These are phyloP conservation scores for Lithophane ornitopus DNA, from an alignment of 2,888 invertebrate species.

Conservation along the genomic window DNA sequence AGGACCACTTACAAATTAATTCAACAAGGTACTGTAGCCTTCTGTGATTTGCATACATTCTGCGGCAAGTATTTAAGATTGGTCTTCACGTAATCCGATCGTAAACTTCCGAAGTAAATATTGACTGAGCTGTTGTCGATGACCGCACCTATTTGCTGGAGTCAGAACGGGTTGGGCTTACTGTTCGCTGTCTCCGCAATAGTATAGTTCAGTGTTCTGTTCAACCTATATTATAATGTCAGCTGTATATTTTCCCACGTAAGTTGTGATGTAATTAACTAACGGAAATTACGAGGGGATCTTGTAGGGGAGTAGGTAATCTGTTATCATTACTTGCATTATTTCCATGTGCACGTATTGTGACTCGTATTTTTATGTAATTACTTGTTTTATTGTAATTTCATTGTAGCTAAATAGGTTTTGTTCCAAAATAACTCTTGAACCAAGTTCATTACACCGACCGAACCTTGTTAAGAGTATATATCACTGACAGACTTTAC, in stretches of 20 bases:
- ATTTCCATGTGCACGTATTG: constrained; percentile 17
- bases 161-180: constrained; percentile 18
- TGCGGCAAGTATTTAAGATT: constrained; percentile 63
- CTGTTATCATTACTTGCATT: constrained; percentile 47
- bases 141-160: constrained; percentile 38
- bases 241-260: constrained; percentile 39
- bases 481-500: constrained; percentile 53
- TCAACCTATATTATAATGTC: constrained; percentile 6
- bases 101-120: constrained; percentile 59
- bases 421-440: constrained; percentile 18
- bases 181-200: not conserved
- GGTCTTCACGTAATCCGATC: constrained; percentile 57
- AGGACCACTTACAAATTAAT: constrained; percentile 73
- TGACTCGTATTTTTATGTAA: not conserved
- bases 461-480: constrained; percentile 25
- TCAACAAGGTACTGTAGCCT: constrained; percentile 68
- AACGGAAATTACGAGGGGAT: constrained; percentile 1
- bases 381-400: not conserved
- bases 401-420: not conserved
- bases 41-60: constrained; percentile 71
- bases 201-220: not conserved
- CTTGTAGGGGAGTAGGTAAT: constrained; percentile 15
- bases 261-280: constrained; percentile 48
- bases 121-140: constrained; percentile 55
- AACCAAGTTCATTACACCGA: constrained; percentile 37